Evolutionary conservation across 2,113 vertebrate species (phyloP), one percentile per base, ranked within the genome.

Genomic region (Dromaius novaehollandiae): DNA sequence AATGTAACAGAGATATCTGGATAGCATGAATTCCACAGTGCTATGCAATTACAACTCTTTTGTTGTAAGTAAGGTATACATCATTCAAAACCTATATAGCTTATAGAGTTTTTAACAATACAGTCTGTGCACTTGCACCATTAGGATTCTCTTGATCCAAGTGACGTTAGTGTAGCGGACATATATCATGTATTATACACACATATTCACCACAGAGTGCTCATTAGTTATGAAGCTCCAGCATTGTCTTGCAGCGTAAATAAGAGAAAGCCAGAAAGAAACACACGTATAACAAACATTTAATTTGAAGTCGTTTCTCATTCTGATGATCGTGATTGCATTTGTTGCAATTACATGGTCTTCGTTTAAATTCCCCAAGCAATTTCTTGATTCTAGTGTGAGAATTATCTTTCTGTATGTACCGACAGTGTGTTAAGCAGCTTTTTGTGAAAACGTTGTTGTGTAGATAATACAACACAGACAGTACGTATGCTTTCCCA

Each of bases 1-100:
- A 90, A 96, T 83, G 73, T 48, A 53, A 38, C 53, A 97, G 97
- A 97, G 97, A 97, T 97, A 97, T 97, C 97, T 95, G 91, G 76
- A 89, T 97, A 97, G 96, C 97, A 95, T 96, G 96, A 90, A 51
- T 88, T 75, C 60, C 89, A 83, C 50, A 34, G 85, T 4, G 21
- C 46, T 1, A 46, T 61, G 80, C 78, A 58, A 80, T 40, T 0
- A 4, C 3, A 77, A 30, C 28, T 60, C 20, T 10, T 53, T 9
- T 51, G 58, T 56, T 88, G 38, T 36, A 65, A 58, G 58, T 0
- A 65, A 50, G n/a, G 26, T 22, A 8, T 69, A 68, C 46, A 71
- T 25, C 16, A 46, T 66, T 90, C 79, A n/a, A 75, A 88, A 11
- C 34, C 68, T 84, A 6, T 3, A 8, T 2, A 22, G 32, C 66